phyloP scores from a whole-genome alignment of 2,113 vertebrate genomes.

The Oryzias melastigma region DNA sequence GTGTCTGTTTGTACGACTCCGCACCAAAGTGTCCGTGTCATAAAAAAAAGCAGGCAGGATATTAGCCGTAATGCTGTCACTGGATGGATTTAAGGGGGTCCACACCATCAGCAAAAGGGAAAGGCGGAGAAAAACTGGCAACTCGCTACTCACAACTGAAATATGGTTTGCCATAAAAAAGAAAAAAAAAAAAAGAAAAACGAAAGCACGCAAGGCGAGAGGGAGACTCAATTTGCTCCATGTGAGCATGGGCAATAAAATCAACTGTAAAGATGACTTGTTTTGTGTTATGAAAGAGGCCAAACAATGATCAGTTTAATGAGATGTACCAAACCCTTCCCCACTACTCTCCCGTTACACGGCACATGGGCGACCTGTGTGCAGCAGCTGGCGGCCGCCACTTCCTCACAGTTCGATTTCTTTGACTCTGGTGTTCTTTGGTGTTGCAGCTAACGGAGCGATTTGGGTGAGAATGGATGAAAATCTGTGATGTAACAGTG shows the following conservation, averaged over 20 bases:
- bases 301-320: constrained; percentile 7
- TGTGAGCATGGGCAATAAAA: constrained; percentile 5
- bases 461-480: constrained; percentile 43
- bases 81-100: constrained; percentile 9
- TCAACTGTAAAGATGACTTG: constrained; percentile 1
- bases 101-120: constrained; percentile 14
- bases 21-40: constrained; percentile 4
- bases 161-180: not conserved
- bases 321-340: constrained; percentile 10
- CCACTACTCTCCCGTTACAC: not conserved
- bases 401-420: constrained; percentile 25
- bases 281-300: constrained; percentile 4
- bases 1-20: constrained; percentile 30
- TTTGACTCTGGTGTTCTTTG: constrained; percentile 16
- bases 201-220: not conserved
- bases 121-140: constrained; percentile 4
- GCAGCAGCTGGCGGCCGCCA: constrained; percentile 33
- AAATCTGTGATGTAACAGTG: constrained; percentile 35
- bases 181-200: not conserved
- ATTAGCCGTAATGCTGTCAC: constrained; percentile 29
- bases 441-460: constrained; percentile 19
- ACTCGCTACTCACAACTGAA: constrained; percentile 3
- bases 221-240: not conserved
- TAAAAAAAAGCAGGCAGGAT: constrained; percentile 20
- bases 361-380: constrained; percentile 9